A percentile compares a stretch with the other conserved stretches of the same genome.
phyloP scores from a whole-genome alignment of 2,113 vertebrate species.

The Dermatemys mawii region DNA sequence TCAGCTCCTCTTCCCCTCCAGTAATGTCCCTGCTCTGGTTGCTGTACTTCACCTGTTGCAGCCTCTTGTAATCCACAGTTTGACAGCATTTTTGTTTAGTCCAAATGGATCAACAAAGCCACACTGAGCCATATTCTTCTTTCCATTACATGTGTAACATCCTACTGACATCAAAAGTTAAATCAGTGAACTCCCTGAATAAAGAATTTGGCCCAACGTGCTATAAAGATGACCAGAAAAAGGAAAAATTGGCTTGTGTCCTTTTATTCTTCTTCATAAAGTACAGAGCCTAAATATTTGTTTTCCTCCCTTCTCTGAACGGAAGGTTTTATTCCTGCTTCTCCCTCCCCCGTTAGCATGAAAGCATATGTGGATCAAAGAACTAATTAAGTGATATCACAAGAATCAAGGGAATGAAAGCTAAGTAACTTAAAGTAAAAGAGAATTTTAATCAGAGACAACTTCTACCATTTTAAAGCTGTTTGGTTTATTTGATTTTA shows the following conservation, averaged over 20 bases:
- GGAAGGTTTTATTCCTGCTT: not conserved
- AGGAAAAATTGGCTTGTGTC: accelerated
- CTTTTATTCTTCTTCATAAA: not conserved
- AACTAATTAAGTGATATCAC: accelerated
- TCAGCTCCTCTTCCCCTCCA: not conserved
- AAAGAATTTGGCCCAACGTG: not conserved
- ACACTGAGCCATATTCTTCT: accelerated
- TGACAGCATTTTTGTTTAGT: not conserved
- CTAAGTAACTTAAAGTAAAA: accelerated
- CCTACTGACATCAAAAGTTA: not conserved
- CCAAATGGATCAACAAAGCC: not conserved
- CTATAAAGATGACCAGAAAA: accelerated
- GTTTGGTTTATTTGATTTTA: accelerated
- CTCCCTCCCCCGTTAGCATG: not conserved
- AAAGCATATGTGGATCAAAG: accelerated
- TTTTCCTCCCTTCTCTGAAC: too few relatives aligned
- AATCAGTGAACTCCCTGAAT: not conserved
- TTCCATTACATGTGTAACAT: not conserved
- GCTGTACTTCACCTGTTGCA: accelerated
- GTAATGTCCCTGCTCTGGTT: not conserved
- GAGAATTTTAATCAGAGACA: accelerated
- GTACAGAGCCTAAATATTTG: accelerated
- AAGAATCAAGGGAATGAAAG: not conserved
- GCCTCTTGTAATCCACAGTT: not conserved
- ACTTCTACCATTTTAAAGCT: not conserved